Conservation (phyloP, 2,797 vertebrate genomes). For the Astyanax mexicanus region DNA sequence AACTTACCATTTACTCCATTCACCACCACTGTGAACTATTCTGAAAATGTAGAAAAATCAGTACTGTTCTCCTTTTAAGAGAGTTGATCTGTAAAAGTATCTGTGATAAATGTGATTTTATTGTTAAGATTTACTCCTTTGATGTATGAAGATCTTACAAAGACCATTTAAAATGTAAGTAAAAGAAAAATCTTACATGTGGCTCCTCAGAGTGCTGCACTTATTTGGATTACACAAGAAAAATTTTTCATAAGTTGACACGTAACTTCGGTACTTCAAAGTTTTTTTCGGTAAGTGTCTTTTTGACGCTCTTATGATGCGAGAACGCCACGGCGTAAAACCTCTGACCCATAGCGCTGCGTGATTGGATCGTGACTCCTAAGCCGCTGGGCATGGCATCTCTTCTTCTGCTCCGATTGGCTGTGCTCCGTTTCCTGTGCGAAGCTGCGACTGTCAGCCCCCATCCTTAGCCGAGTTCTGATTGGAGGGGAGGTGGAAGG, state of each 20-base stretch:
- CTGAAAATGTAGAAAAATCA: background rate
- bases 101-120: conserved; percentile 13
- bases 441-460: conserved; percentile 83
- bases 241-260: background rate
- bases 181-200: conserved; percentile 27
- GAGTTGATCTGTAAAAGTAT: too few species aligned
- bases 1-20: too few species aligned
- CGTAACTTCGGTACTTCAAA: conserved; percentile 31
- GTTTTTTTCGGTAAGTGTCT: conserved; percentile 26
- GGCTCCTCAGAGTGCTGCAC: conserved; percentile 47
- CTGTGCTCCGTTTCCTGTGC: conserved; percentile 80
- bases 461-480: conserved; percentile 78
- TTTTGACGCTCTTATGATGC: conserved; percentile 83
- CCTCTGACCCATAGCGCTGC: conserved; percentile 86
- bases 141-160: conserved; percentile 1
- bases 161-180: background rate
- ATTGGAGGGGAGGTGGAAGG: conserved; percentile 69
- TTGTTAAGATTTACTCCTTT: background rate
- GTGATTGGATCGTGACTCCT: conserved; percentile 79
- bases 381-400: conserved; percentile 82
- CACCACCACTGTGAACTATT: too few species aligned
- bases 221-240: conserved; percentile 36
- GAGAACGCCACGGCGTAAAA: conserved; percentile 91
- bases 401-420: conserved; percentile 79
- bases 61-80: too few species aligned